Conservation (phyloP, 2,113 vertebrate genomes). For the Xiphophorus maculatus region DNA sequence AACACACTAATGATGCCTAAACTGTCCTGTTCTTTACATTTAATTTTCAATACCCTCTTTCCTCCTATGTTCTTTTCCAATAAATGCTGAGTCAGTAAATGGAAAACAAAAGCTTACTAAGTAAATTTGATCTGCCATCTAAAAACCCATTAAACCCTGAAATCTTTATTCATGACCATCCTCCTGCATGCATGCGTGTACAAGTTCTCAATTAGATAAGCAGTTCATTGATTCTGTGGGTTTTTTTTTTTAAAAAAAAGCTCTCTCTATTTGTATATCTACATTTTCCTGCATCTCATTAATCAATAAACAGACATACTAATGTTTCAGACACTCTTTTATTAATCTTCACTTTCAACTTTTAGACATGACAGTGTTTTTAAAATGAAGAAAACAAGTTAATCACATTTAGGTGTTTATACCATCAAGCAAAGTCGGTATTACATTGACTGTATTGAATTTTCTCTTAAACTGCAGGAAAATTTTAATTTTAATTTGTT, state of each 20-base stretch:
- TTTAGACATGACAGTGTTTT: too few relatives aligned
- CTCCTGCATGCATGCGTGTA: background rate
- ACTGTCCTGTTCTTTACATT: background rate
- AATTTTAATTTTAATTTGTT: too few relatives aligned
- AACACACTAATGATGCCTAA: background rate
- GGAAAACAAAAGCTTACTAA: constrained; percentile 22
- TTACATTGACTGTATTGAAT: background rate
- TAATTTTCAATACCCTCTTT: background rate
- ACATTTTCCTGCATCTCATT: background rate
- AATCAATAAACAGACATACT: background rate
- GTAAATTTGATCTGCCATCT: constrained; percentile 12
- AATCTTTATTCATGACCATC: constrained; percentile 41
- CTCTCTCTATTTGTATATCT: background rate
- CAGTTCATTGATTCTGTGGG: constrained; percentile 25
- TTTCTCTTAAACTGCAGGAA: too few relatives aligned
- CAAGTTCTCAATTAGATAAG: constrained; percentile 33
- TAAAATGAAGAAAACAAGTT: too few relatives aligned
- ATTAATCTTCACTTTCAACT: background rate
- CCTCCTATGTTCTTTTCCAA: background rate
- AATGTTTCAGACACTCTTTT: background rate
- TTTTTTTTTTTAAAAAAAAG: background rate
- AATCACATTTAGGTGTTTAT: too few relatives aligned
- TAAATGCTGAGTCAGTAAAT: constrained; percentile 8
- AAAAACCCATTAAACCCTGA: constrained; percentile 6
- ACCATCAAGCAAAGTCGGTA: too few relatives aligned